Conservation (phyloP, 2,888 invertebrate species). For the Diaphora mendica region DNA sequence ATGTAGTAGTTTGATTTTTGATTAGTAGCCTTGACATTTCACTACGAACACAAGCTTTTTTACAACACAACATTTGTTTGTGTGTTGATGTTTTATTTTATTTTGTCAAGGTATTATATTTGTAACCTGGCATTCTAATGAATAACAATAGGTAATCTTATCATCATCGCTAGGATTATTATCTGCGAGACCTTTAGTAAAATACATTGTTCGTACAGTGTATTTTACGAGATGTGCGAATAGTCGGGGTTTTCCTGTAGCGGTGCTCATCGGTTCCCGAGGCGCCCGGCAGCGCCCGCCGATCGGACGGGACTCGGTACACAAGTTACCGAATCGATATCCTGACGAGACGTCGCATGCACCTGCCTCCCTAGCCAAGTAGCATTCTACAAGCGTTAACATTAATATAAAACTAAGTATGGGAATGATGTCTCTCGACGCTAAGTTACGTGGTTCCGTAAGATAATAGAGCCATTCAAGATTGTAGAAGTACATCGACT, state of each 20-base stretch:
- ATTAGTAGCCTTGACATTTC: not conserved
- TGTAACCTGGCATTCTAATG: not conserved
- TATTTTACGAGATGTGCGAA: not conserved
- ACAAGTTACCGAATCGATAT: not conserved
- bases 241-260: not conserved
- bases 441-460: too few relatives aligned
- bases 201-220: not conserved
- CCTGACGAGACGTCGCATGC: not conserved
- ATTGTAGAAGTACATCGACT: not conserved
- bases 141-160: not conserved
- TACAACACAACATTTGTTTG: not conserved
- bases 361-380: not conserved
- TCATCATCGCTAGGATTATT: not conserved
- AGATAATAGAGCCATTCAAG: too few relatives aligned
- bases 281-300: not conserved
- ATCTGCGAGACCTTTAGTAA: not conserved
- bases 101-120: not conserved
- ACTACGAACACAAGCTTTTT: not conserved
- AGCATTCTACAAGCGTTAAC: too few relatives aligned
- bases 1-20: not conserved
- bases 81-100: not conserved
- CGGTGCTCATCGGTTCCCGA: not conserved
- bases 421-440: too few relatives aligned
- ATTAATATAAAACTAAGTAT: too few relatives aligned
- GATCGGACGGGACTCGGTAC: not conserved